Evolutionary conservation across 1,140 invertebrate genomes (phyloP).

Genomic region (Sarcophaga bullata): DNA sequence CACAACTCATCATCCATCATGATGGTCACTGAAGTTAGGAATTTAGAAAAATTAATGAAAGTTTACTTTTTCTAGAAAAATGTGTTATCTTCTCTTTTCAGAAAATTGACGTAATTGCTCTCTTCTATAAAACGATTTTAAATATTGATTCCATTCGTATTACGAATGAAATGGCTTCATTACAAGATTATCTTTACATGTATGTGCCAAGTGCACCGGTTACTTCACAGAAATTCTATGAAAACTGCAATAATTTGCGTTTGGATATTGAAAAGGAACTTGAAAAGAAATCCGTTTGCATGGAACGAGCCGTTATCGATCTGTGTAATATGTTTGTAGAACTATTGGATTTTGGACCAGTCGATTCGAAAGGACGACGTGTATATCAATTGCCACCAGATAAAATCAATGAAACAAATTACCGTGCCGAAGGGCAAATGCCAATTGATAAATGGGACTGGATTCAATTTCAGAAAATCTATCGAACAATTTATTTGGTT

Average conservation of each 20-base stretch:
- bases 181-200: conserved; percentile 73
- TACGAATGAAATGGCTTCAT: conserved; percentile 75
- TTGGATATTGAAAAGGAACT: conserved; percentile 64
- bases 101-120: conserved; percentile 53
- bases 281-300: conserved; percentile 68
- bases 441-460: conserved; percentile 62
- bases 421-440: conserved; percentile 51
- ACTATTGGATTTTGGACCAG: conserved; percentile 70
- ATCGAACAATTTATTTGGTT: conserved; percentile 54
- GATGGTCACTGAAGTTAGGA: too few species aligned
- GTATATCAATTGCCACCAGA: conserved; percentile 55
- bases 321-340: conserved; percentile 78
- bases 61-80: too few species aligned
- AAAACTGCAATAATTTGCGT: conserved; percentile 71
- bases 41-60: too few species aligned
- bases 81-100: conserved; percentile 40
- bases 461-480: conserved; percentile 60
- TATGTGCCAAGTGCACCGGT: conserved; percentile 75
- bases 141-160: conserved; percentile 83
- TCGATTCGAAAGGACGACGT: conserved; percentile 55
- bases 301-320: conserved; percentile 75
- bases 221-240: conserved; percentile 73
- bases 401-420: conserved; percentile 54
- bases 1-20: too few species aligned
- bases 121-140: conserved; percentile 66